Conservation (phyloP, 2,888 invertebrate genomes). For the Yponomeuta evonymella region DNA sequence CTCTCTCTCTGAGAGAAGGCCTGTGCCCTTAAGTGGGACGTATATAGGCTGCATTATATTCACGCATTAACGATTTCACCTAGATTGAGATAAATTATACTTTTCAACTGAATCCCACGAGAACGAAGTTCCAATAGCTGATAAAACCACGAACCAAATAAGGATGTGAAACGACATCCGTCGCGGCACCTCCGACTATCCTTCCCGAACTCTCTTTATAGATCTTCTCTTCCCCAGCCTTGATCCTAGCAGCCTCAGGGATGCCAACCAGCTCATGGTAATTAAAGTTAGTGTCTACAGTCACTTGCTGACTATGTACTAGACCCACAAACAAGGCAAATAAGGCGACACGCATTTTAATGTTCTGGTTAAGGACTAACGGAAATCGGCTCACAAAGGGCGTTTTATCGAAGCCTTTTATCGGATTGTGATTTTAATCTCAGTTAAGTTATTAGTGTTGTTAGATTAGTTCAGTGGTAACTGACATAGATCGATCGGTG, state of each 20-base stretch:
- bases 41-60: no score
- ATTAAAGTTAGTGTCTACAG: not conserved
- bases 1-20: no score
- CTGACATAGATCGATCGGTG: not conserved
- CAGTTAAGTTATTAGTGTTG: not conserved
- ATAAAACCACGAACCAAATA: conserved; percentile 20
- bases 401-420: not conserved
- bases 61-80: no score
- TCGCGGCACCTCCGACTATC: conserved; percentile 23
- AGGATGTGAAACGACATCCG: conserved; percentile 21
- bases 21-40: no score
- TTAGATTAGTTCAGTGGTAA: not conserved
- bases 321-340: not conserved
- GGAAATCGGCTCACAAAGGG: not conserved
- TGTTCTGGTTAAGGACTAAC: not conserved
- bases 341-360: not conserved
- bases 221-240: conserved; percentile 17
- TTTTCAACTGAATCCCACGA: not conserved
- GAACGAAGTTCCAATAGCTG: not conserved
- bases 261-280: conserved; percentile 23
- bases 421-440: not conserved
- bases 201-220: not conserved
- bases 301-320: not conserved
- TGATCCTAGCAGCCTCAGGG: conserved; percentile 20
- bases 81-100: no score